Evolutionary conservation across 2,888 invertebrate genomes (phyloP).

Genomic region (Spodoptera exigua): DNA sequence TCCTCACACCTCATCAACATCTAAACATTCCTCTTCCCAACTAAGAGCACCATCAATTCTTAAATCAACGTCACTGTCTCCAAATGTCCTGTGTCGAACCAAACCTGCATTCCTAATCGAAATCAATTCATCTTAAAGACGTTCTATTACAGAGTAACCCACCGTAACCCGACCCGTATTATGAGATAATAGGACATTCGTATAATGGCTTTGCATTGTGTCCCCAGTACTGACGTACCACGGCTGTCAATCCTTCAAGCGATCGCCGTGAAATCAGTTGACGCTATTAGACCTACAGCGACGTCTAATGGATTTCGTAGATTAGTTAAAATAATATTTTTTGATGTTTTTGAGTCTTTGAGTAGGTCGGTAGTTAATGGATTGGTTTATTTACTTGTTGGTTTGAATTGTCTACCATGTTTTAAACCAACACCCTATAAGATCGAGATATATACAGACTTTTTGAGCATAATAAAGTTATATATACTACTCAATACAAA

Average conservation of each 20-base stretch:
- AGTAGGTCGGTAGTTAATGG: not conserved
- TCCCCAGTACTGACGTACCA: constrained; percentile 47
- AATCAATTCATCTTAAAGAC: constrained; percentile 78
- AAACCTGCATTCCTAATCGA: constrained; percentile 65
- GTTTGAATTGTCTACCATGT: no score
- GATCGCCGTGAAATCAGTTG: constrained; percentile 77
- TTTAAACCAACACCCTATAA: no score
- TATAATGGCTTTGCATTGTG: constrained; percentile 71
- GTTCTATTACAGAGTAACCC: constrained; percentile 75
- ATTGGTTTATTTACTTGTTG: not conserved
- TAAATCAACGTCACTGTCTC: constrained; percentile 52
- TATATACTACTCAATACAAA: no score
- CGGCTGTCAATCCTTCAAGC: constrained; percentile 73
- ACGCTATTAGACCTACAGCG: constrained; percentile 75
- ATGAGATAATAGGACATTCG: constrained; percentile 79
- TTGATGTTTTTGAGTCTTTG: constrained; percentile 1
- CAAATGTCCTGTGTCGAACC: constrained; percentile 54
- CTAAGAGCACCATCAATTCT: not conserved
- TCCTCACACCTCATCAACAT: no score
- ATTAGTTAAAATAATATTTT: constrained; percentile 54
- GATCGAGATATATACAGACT: no score
- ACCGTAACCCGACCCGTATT: constrained; percentile 80
- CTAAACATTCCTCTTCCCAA: not conserved
- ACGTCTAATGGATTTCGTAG: constrained; percentile 54
- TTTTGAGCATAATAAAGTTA: no score